Evolutionary conservation across 1,140 invertebrate genomes (phyloP), one percentile per base, ranked within the genome.

Genomic region (Ostrea edulis): DNA sequence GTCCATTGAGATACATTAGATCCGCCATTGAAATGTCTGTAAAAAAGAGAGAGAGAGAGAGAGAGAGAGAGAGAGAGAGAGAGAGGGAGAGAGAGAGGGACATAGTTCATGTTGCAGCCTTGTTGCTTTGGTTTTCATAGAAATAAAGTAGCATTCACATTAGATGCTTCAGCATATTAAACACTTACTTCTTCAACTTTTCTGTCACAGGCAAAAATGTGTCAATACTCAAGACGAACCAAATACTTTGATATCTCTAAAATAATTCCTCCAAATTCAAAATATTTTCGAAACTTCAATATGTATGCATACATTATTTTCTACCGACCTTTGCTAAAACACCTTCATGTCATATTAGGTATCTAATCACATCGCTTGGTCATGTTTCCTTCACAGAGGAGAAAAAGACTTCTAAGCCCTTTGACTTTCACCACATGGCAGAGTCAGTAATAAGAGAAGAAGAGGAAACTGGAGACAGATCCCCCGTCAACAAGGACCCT

Each of bases 351-450:
- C 35, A 44, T 44, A 44, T 44, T 44, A 44, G 2, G 5, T 5
- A 44, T 44, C 5, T 44, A 44, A 44, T 44, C 35, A 44, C 35
- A 44, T 44, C 5, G 1, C 35, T 44, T 44, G 1, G 35, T 44
- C 11, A 29, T 68, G 9, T 86, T 87, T 83, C n/a, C 53, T 84
- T 87, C 83, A 81, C 83, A 89, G 90, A 88, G 35, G 77, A 81
- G 54, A 87, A 84, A 52, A 90, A 85, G 65, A 35, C 82, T 17
- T 65, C 17, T 17, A 87, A 85, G 51, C 87, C 88, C 53, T 92
- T 92, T 88, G 90, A 92, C 81, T 92, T 92, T 65, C 90, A 89
- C 14, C 91, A 91, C 68, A 71, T 92, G 25, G 91, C 91, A 0
- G 90, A 91, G 29, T 81, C 91, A 35, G 90, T 89, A 44, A 88